phyloP scores from a whole-genome alignment of 2,797 vertebrate species.

The Geotrypetes seraphini region DNA sequence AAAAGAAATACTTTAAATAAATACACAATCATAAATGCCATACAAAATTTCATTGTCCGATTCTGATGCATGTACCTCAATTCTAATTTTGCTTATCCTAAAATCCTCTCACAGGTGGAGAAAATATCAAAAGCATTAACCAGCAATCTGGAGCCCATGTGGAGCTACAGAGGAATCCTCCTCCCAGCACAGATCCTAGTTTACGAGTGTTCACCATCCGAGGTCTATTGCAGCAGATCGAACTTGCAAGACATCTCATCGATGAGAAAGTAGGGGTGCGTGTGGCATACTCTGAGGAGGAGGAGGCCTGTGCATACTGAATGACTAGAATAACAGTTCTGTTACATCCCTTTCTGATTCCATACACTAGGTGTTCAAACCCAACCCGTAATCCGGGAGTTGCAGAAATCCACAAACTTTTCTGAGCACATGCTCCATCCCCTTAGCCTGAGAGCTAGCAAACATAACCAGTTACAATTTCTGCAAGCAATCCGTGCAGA shows the following conservation, averaged over 20 bases:
- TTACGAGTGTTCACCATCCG: constrained; percentile 92
- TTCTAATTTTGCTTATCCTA: neutral
- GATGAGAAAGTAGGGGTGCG: constrained; percentile 96
- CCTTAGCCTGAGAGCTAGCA: no score
- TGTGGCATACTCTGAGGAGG: constrained; percentile 3
- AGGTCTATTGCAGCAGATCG: constrained; percentile 86
- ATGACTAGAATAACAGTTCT: neutral
- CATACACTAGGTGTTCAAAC: no score
- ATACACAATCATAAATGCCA: no score
- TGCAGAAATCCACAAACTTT: no score
- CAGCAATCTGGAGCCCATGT: constrained; percentile 93
- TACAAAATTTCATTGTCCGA: no score
- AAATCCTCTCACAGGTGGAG: constrained; percentile 66
- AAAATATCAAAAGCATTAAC: constrained; percentile 97
- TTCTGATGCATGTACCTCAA: no score
- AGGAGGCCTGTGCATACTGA: neutral
- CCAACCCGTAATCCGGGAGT: no score
- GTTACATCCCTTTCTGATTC: no score
- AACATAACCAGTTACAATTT: no score
- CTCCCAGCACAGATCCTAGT: constrained; percentile 86
- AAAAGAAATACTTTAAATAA: no score
- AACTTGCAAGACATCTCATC: constrained; percentile 90
- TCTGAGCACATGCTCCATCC: no score
- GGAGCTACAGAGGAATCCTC: constrained; percentile 92
- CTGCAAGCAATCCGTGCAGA: no score